A percentile compares a stretch with the other conserved stretches of the same genome.
Conservation (phyloP, 1,140 invertebrate genomes). For the Caerostris darwini region DNA sequence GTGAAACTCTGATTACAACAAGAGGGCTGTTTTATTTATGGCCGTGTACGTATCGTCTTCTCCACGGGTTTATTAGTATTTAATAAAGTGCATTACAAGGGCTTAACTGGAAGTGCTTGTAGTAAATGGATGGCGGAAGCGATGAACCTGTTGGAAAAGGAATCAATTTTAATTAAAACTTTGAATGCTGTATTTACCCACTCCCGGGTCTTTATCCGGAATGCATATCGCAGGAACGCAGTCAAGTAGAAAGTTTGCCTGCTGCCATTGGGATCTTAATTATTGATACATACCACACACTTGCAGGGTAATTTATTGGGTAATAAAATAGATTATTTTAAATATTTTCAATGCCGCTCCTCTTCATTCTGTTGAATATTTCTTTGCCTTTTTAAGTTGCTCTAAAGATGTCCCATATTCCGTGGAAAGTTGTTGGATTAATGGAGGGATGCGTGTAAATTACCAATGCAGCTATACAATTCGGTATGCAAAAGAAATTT, state of each 20-base stretch:
- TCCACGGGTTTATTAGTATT: not conserved
- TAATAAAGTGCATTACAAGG: not conserved
- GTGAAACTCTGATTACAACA: not conserved
- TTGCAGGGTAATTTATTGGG: not conserved
- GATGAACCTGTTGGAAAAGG: not conserved
- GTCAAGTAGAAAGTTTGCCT: not conserved
- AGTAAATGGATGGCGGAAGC: not conserved
- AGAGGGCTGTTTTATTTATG: constrained; percentile 1
- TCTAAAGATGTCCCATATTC: too few species aligned
- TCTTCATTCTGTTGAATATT: too few species aligned
- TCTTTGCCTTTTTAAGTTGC: too few species aligned
- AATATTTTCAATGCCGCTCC: too few species aligned
- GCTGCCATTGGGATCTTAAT: not conserved
- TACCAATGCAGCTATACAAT: too few species aligned
- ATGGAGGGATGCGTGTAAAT: too few species aligned
- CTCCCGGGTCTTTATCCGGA: not conserved
- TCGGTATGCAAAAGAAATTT: too few species aligned
- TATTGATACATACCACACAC: not conserved
- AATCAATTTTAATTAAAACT: constrained; percentile 23
- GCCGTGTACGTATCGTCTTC: not conserved
- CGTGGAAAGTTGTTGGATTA: too few species aligned
- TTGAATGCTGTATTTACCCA: constrained; percentile 2
- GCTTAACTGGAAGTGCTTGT: not conserved
- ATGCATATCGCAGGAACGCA: not conserved
- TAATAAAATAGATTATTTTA: not conserved